phyloP scores from a whole-genome alignment of 2,797 vertebrate genomes.

The Bucorvus abyssinicus region DNA sequence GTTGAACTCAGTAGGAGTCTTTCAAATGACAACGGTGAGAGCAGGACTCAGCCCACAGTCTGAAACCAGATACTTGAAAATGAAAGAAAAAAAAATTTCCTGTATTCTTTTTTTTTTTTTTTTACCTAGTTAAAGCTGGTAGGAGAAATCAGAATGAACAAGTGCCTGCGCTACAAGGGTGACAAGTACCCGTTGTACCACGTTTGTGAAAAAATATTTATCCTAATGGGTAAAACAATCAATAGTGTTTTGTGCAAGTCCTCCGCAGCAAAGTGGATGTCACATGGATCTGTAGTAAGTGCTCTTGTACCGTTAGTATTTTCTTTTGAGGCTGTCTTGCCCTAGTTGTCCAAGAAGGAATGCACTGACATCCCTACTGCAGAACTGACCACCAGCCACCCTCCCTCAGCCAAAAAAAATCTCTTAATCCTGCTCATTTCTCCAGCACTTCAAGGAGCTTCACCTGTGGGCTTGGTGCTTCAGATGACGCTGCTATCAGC shows the following conservation, averaged over 20 bases:
- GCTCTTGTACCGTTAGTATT: neutral
- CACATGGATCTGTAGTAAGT: neutral
- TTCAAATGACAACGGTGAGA: neutral
- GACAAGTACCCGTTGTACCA: neutral
- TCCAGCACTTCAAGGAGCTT: neutral
- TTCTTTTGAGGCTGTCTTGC: neutral
- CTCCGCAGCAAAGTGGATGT: neutral
- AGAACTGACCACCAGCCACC: neutral
- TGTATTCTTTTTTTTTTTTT: neutral
- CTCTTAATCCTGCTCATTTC: neutral
- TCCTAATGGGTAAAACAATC: neutral
- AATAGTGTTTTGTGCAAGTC: neutral
- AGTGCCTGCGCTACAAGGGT: neutral
- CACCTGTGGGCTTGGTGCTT: neutral
- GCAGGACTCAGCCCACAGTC: neutral
- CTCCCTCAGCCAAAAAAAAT: neutral
- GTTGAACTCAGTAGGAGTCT: constrained; percentile 1
- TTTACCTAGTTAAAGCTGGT: neutral
- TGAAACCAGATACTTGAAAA: neutral
- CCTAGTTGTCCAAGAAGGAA: neutral
- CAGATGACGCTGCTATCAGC: neutral
- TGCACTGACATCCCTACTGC: accelerated
- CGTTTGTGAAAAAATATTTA: neutral
- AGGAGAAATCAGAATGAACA: neutral
- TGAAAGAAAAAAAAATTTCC: neutral